Conservation (phyloP, 2,888 invertebrate genomes). For the Nezara viridula region DNA sequence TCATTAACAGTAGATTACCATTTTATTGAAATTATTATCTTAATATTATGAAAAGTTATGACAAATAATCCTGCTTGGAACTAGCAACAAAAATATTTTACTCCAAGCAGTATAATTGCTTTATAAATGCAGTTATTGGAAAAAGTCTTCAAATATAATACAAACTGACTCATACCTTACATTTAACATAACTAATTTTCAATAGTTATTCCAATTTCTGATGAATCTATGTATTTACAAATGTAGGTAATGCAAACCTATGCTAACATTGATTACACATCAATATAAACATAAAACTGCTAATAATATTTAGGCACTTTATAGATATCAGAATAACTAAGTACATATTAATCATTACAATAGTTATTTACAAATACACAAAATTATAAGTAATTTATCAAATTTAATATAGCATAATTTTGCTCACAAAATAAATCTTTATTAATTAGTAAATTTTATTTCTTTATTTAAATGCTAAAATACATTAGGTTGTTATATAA, state of each 20-base stretch:
- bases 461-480: conserved; percentile 10
- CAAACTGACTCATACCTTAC: background rate
- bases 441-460: conserved; percentile 24
- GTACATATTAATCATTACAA: background rate
- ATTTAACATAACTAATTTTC: background rate
- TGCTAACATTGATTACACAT: conserved; percentile 11
- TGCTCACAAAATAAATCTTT: conserved; percentile 16
- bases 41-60: background rate
- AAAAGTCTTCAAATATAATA: conserved; percentile 6
- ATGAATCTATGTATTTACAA: background rate
- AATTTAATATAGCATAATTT: conserved; percentile 28
- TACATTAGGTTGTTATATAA: background rate
- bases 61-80: conserved; percentile 18
- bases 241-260: background rate
- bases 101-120: conserved; percentile 48
- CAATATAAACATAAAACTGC: conserved; percentile 50
- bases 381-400: conserved; percentile 1
- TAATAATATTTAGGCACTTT: conserved; percentile 57
- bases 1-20: background rate
- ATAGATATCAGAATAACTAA: conserved; percentile 49
- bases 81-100: conserved; percentile 31
- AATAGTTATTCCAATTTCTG: background rate
- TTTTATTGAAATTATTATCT: background rate
- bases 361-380: conserved; percentile 1
- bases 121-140: conserved; percentile 54